phyloP scores from a whole-genome alignment of 2,113 vertebrate species.

The Eupsittula cactorum region DNA sequence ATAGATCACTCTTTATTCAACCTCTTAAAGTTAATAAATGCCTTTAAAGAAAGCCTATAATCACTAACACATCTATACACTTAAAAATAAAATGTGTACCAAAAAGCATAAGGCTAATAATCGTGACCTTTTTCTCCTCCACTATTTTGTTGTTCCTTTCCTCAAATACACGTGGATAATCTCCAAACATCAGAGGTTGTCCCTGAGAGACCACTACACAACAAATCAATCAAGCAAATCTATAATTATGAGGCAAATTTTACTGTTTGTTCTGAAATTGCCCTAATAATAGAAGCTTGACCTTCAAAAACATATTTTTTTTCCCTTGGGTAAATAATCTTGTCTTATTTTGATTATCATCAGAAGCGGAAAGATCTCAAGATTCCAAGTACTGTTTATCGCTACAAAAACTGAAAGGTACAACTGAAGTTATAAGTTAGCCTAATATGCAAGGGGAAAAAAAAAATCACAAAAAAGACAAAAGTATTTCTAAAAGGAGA shows the following conservation, averaged over 20 bases:
- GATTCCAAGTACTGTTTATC: not conserved
- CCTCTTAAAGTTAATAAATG: not conserved
- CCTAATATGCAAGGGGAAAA: not conserved
- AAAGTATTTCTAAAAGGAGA: not conserved
- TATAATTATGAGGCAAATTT: not conserved
- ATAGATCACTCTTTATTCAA: not conserved
- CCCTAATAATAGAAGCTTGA: not conserved
- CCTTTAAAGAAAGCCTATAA: not conserved
- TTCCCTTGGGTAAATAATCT: not conserved
- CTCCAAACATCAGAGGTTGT: not conserved
- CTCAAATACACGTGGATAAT: accelerated
- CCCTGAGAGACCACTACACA: not conserved
- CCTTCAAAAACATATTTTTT: accelerated
- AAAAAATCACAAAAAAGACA: not conserved
- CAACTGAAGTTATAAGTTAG: accelerated
- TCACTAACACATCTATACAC: accelerated
- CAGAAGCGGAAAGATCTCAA: not conserved
- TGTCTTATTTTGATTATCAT: not conserved
- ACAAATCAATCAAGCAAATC: not conserved
- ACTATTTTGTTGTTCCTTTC: not conserved
- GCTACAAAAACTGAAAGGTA: not conserved
- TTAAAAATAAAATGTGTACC: not conserved
- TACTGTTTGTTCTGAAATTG: not conserved
- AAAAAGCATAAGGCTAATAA: not conserved
- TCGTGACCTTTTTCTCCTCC: accelerated